phyloP scores from a whole-genome alignment of 1,140 invertebrate genomes.

The Drosophila busckii region DNA sequence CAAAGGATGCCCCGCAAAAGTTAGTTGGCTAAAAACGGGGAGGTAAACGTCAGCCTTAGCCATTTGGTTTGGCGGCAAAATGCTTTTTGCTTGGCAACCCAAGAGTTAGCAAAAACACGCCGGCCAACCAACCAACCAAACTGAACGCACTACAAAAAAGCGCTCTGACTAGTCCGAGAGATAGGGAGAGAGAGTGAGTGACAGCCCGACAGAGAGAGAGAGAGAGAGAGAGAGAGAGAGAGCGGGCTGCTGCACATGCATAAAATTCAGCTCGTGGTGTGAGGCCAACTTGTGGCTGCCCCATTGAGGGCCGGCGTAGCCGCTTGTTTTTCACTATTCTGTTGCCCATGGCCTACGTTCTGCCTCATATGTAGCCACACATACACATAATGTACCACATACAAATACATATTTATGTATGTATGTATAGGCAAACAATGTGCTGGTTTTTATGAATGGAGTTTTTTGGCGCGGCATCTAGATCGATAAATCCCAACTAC shows the following conservation, averaged over 20 bases:
- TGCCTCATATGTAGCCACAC: conserved; percentile 16
- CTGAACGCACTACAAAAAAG: conserved; percentile 36
- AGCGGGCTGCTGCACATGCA: conserved; percentile 55
- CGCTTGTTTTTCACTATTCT: conserved; percentile 30
- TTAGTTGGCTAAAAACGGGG: neutral
- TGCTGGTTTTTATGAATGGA: conserved; percentile 78
- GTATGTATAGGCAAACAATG: conserved; percentile 59
- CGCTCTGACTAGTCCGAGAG: neutral
- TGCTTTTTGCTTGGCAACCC: conserved; percentile 65
- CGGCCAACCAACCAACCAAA: conserved; percentile 55
- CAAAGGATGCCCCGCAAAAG: conserved; percentile 39
- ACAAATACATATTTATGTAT: no score
- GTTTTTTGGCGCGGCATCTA: conserved; percentile 72
- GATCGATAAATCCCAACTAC: conserved; percentile 77
- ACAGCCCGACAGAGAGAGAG: neutral
- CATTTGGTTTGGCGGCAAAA: conserved; percentile 76
- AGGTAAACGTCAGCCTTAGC: conserved; percentile 44
- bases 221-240: neutral
- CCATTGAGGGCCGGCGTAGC: conserved; percentile 30
- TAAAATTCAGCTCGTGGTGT: conserved; percentile 13
- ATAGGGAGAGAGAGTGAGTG: neutral
- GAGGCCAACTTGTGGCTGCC: conserved; percentile 32
- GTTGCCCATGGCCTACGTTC: conserved; percentile 20
- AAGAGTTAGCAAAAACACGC: conserved; percentile 62
- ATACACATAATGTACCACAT: conserved; percentile 1